Evolutionary conservation across 64 coral and sea anemone species (phyloP).

Genomic region (Dendronephthya gigantea): DNA sequence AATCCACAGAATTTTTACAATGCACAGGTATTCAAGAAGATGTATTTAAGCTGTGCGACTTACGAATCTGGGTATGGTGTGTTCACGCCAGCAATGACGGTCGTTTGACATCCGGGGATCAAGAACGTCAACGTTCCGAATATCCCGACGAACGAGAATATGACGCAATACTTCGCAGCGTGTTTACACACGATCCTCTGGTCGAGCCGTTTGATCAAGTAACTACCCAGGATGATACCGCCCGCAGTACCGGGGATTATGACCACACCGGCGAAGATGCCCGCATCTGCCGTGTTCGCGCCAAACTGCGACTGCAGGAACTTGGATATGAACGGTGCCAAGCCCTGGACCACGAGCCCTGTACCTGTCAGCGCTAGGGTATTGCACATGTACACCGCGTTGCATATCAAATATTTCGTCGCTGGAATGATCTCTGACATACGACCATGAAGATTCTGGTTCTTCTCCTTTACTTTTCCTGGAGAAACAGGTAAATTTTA

Average conservation of each 20-base stretch:
- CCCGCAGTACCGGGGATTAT: slow-evolving; percentile 90
- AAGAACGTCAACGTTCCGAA: slow-evolving; percentile 83
- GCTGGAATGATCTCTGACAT: slow-evolving; percentile 77
- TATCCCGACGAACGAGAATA: slow-evolving; percentile 84
- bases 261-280: slow-evolving; percentile 72
- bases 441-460: slow-evolving; percentile 76
- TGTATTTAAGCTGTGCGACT: not conserved
- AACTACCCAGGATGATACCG: slow-evolving; percentile 96
- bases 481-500: not conserved
- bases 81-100: slow-evolving; percentile 61
- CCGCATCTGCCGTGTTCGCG: slow-evolving; percentile 25
- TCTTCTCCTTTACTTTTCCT: slow-evolving; percentile 10
- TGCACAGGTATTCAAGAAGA: too few species aligned
- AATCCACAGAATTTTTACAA: too few species aligned
- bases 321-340: slow-evolving; percentile 93
- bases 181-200: slow-evolving; percentile 56
- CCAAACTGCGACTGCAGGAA: slow-evolving; percentile 71
- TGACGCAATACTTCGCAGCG: slow-evolving; percentile 81
- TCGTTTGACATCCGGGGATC: slow-evolving; percentile 87
- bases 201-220: slow-evolving; percentile 72
- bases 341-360: slow-evolving; percentile 61
- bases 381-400: slow-evolving; percentile 65
- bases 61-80: slow-evolving; percentile 46
- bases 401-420: slow-evolving; percentile 78
- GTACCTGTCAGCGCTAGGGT: slow-evolving; percentile 77